Conservation (phyloP, 2,888 invertebrate species). For the Pseudanteris insignis region DNA sequence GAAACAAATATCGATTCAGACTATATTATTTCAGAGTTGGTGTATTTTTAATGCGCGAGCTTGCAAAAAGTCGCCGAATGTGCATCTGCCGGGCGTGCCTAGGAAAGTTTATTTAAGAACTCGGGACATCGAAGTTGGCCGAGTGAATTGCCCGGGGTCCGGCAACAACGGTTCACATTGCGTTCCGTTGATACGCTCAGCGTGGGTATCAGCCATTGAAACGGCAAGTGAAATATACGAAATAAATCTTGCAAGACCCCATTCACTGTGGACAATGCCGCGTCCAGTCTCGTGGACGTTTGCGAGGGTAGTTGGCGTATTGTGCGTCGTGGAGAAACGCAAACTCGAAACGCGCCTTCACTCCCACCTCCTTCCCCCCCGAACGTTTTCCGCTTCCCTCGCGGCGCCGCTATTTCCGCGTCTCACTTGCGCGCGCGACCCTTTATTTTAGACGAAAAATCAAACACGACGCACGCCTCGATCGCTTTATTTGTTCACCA, state of each 20-base stretch:
- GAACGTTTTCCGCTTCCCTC: conserved; percentile 51
- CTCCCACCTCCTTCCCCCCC: too few relatives aligned
- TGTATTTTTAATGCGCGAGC: too few relatives aligned
- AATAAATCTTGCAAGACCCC: conserved; percentile 67
- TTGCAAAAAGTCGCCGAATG: conserved; percentile 24
- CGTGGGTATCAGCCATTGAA: conserved; percentile 64
- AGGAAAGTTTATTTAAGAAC: conserved; percentile 41
- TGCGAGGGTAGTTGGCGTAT: conserved; percentile 60
- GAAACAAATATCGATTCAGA: too few relatives aligned
- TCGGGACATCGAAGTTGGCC: conserved; percentile 45
- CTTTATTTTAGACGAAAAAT: conserved; percentile 46
- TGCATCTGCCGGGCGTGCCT: conserved; percentile 23
- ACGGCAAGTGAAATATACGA: conserved; percentile 67
- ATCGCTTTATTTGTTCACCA: conserved; percentile 37
- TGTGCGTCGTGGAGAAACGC: conserved; percentile 58
- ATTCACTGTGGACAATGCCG: conserved; percentile 65
- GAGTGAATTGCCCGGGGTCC: conserved; percentile 45
- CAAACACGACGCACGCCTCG: conserved; percentile 32
- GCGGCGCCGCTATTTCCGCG: conserved; percentile 42
- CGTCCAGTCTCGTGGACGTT: conserved; percentile 63
- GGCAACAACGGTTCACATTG: conserved; percentile 51
- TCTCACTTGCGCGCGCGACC: conserved; percentile 31
- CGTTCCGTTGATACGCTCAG: conserved; percentile 53
- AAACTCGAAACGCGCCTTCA: conserved; percentile 55
- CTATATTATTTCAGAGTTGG: too few relatives aligned